phyloP scores from a whole-genome alignment of 37 sponge, comb jelly and placozoan species.

The Eunapius fragilis region DNA sequence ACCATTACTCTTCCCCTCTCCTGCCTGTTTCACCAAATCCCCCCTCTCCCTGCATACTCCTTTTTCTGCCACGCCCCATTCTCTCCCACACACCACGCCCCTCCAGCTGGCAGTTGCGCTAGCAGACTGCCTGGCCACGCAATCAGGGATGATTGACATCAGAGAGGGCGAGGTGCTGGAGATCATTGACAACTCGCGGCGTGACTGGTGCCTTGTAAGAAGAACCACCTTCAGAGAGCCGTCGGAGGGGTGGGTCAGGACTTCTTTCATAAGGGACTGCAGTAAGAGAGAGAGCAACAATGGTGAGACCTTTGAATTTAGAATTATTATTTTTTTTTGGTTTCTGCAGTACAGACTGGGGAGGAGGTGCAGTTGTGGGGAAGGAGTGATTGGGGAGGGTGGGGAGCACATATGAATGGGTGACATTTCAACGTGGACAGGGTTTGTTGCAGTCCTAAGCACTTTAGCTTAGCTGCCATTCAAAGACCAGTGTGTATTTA shows the following conservation, averaged over 20 bases:
- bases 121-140: constrained; percentile 45
- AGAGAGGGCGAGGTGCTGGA: constrained; percentile 61
- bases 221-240: constrained; percentile 8
- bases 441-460: too few species aligned
- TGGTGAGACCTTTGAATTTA: not conserved
- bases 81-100: not conserved
- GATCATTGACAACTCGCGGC: constrained; percentile 63
- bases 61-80: constrained; percentile 3
- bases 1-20: too few species aligned
- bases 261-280: not conserved
- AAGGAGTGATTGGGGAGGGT: not conserved
- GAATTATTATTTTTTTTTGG: too few species aligned
- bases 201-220: constrained; percentile 69
- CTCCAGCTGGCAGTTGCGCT: constrained; percentile 39
- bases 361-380: not conserved
- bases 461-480: too few species aligned
- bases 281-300: not conserved
- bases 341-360: not conserved
- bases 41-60: not conserved
- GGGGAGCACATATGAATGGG: not conserved
- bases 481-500: too few species aligned
- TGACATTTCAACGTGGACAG: too few species aligned
- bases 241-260: constrained; percentile 74
- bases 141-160: constrained; percentile 47
- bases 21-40: too few species aligned